Conservation (phyloP, 2,888 invertebrate genomes). For the Eulithis prunata region DNA sequence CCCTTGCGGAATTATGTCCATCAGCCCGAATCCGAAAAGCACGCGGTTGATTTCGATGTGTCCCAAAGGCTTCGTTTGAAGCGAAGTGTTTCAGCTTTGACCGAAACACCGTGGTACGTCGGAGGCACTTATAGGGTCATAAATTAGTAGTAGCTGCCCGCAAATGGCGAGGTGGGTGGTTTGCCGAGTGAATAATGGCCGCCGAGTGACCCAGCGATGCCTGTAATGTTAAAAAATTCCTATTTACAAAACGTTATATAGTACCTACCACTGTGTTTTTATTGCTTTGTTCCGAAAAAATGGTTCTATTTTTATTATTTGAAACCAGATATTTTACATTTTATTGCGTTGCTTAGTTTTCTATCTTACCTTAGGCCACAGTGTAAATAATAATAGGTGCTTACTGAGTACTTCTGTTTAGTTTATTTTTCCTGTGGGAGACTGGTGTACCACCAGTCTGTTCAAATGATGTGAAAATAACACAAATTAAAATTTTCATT, state of each 20-base stretch:
- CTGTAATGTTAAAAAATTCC: conserved; percentile 61
- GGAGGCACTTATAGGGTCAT: conserved; percentile 77
- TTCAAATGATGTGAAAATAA: no score
- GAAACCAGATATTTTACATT: conserved; percentile 11
- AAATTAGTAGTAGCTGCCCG: conserved; percentile 79
- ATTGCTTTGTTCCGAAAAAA: conserved; percentile 24
- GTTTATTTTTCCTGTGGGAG: not conserved
- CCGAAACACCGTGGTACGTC: conserved; percentile 65
- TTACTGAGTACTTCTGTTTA: conserved; percentile 1
- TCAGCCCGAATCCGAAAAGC: conserved; percentile 13
- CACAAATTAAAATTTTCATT: not conserved
- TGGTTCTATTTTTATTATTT: conserved; percentile 15
- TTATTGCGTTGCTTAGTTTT: conserved; percentile 18
- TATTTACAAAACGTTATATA: conserved; percentile 45
- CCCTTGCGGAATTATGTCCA: not conserved
- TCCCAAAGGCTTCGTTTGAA: conserved; percentile 39
- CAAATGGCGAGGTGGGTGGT: conserved; percentile 77
- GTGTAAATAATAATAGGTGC: no score
- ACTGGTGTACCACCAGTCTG: not conserved
- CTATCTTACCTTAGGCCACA: conserved; percentile 1
- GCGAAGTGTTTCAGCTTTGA: conserved; percentile 60
- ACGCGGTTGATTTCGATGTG: conserved; percentile 22
- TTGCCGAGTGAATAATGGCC: conserved; percentile 76
- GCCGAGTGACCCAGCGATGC: conserved; percentile 61
- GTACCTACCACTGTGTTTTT: conserved; percentile 32